Evolutionary conservation across 2,888 invertebrate genomes (phyloP), one percentile per base, ranked within the genome.

Genomic region (Pristionchus fissidentatus): DNA sequence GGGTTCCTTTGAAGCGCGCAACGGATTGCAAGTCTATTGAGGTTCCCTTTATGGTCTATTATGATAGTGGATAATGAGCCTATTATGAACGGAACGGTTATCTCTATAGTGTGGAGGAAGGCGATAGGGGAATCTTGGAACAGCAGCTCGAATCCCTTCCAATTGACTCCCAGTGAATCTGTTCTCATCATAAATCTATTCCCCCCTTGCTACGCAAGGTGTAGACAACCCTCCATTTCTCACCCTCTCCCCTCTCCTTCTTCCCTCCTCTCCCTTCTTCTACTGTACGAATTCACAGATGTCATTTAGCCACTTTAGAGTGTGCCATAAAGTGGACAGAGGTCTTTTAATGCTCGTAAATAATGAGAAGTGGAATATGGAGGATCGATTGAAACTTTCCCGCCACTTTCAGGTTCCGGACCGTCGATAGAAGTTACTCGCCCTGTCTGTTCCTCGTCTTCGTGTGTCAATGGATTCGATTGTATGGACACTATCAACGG

Each of bases 111-210:
- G 70, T 70, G 70, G 43, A 70, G 38, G 41, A 26, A 41, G 38
- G 13, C 26, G 43, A 22, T 35, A 70, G n/a, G n/a, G n/a, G n/a
- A n/a, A n/a, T n/a, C 38, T 3, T 70, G 41, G 22, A 26, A 70
- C 41, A 70, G n/a, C n/a, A 70, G 41, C 43, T 66, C 43, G 70
- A 70, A 70, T 41, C n/a, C n/a, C 60, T 26, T n/a, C 13, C 70
- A 32, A n/a, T 70, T 70, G 35, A 43, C 26, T 66, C 22, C n/a
- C 22, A 66, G 41, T 70, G 70, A 70, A 70, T 70, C 70, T 70
- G 41, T 70, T 70, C 70, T 41, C 70, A 26, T 41, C 13, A 70
- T 70, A 70, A 70, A 70, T 70, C 70, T n/a, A n/a, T 70, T 70
- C 41, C 43, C 70, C 38, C 38, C 70, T 8, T 38, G n/a, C n/a